Evolutionary conservation across 2,888 invertebrate species (phyloP).

Genomic region (Aporophyla lueneburgensis): DNA sequence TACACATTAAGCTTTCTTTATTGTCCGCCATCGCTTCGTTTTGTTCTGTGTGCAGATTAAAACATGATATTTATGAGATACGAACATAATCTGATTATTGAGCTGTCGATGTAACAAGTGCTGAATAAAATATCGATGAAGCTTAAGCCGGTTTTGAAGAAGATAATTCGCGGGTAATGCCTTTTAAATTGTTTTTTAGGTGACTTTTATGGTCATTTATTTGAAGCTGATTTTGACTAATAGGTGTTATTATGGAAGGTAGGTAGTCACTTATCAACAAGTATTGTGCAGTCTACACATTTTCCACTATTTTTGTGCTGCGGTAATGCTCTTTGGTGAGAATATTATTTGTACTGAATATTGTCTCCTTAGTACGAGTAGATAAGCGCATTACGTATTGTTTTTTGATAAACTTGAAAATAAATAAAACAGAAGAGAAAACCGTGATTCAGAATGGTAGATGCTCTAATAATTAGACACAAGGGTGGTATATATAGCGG

Average conservation of each 20-base stretch:
- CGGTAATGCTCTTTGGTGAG: background rate
- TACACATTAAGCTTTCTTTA: slow-evolving; percentile 85
- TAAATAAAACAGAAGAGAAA: background rate
- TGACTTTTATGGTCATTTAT: slow-evolving; percentile 22
- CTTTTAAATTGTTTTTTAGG: slow-evolving; percentile 35
- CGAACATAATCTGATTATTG: slow-evolving; percentile 67
- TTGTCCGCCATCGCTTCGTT: slow-evolving; percentile 80
- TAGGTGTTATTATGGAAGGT: background rate
- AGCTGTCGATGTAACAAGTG: slow-evolving; percentile 40
- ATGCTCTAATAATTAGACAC: background rate
- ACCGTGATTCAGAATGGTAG: background rate
- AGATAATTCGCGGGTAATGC: slow-evolving; percentile 41
- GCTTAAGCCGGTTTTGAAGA: slow-evolving; percentile 28
- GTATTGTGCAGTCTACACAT: background rate
- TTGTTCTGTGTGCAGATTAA: slow-evolving; percentile 84
- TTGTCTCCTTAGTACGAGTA: slow-evolving; percentile 1
- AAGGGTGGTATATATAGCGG: too few relatives aligned
- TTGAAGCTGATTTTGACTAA: slow-evolving; percentile 26
- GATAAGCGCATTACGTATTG: background rate
- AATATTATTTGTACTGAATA: background rate
- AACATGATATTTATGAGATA: slow-evolving; percentile 81
- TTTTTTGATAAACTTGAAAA: slow-evolving; percentile 1
- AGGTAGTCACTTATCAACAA: slow-evolving; percentile 19
- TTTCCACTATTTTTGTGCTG: background rate
- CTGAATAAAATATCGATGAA: slow-evolving; percentile 54